These are phyloP conservation scores for Lontra canadensis DNA, from an alignment of 2,113 vertebrate genomes.

Conservation along the genomic window DNA sequence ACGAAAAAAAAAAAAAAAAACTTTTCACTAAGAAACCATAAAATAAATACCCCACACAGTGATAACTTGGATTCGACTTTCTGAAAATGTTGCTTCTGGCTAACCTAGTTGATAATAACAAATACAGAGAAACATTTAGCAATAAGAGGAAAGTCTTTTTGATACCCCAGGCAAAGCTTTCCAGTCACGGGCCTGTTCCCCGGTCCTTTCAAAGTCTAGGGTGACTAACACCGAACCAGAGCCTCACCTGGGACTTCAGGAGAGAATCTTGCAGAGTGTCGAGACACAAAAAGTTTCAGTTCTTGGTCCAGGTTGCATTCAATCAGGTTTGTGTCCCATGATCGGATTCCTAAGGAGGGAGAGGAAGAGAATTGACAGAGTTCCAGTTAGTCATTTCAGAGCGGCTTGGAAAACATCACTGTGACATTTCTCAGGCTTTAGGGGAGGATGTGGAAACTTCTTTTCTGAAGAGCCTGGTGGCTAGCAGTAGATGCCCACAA, in stretches of 20 bases:
- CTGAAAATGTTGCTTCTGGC: not conserved
- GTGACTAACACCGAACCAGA: not conserved
- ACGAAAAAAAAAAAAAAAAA: not conserved
- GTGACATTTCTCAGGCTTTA: slow-evolving; percentile 21
- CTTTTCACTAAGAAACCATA: not conserved
- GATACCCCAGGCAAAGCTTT: not conserved
- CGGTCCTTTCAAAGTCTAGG: not conserved
- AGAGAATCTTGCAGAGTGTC: slow-evolving; percentile 97
- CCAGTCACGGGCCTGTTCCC: not conserved
- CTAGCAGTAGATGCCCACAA: not conserved
- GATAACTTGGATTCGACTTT: not conserved
- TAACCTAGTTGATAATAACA: not conserved
- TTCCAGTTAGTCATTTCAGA: slow-evolving; percentile 33
- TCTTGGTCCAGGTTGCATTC: slow-evolving; percentile 99
- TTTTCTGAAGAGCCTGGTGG: not conserved
- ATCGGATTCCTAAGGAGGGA: slow-evolving; percentile 92
- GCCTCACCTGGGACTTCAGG: slow-evolving; percentile 95
- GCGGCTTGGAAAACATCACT: slow-evolving; percentile 53
- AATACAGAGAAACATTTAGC: not conserved
- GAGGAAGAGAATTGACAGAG: slow-evolving; percentile 57
- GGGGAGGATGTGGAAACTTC: slow-evolving; percentile 38
- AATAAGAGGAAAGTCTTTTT: not conserved
- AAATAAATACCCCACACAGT: not conserved
- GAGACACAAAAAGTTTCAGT: slow-evolving; percentile 97
- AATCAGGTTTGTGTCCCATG: slow-evolving; percentile 96